These are phyloP conservation scores for Calidris pugnax DNA, from an alignment of 2,113 vertebrate genomes.

Conservation along the genomic window DNA sequence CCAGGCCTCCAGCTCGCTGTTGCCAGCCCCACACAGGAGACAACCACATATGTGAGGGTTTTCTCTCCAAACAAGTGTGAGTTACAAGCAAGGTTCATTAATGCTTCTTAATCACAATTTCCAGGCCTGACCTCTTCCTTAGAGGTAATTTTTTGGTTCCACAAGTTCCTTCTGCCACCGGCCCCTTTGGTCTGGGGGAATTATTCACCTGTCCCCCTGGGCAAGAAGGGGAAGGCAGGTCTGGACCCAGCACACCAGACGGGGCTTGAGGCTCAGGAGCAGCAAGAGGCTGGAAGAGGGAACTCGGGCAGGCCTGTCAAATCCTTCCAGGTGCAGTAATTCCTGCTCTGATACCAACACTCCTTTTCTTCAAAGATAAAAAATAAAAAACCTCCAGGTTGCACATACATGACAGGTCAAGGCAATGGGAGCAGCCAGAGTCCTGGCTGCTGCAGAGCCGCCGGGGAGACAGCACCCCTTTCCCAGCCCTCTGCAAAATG, in stretches of 20 bases:
- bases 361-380: neutral
- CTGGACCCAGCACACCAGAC: neutral
- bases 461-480: neutral
- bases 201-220: neutral
- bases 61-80: neutral
- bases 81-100: neutral
- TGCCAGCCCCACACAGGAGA: rapidly evolving
- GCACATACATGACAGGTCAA: neutral
- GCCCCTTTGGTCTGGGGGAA: neutral
- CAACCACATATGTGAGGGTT: rapidly evolving
- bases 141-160: neutral
- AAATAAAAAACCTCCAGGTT: neutral
- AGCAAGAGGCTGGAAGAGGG: neutral
- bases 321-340: neutral
- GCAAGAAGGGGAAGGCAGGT: rapidly evolving
- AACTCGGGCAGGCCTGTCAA: neutral
- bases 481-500: neutral
- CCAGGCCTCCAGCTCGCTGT: neutral
- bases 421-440: neutral
- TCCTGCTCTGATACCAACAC: neutral
- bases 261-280: neutral
- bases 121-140: neutral
- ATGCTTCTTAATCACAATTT: neutral
- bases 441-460: neutral
- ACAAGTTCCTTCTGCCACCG: neutral